Conservation (phyloP, 2,888 invertebrate genomes). For the Caenorhabditis angaria region DNA sequence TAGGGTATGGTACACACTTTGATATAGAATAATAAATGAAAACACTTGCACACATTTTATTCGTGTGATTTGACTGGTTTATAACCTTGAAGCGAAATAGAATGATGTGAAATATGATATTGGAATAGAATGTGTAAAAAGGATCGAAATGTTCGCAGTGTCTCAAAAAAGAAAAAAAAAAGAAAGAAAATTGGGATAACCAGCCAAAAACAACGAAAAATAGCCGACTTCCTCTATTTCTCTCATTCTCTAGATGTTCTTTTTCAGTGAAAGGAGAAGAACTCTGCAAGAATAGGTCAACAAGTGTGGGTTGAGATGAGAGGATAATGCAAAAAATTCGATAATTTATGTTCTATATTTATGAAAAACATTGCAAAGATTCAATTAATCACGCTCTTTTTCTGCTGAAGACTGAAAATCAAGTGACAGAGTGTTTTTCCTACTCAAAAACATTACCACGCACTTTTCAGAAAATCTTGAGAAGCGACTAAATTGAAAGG, state of each 20-base stretch:
- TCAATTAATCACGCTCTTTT: too few relatives aligned
- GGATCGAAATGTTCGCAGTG: background rate
- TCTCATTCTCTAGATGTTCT: background rate
- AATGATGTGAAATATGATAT: background rate
- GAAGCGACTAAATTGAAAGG: too few relatives aligned
- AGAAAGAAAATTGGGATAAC: background rate
- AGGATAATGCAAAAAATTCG: conserved; percentile 14
- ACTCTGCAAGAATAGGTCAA: background rate
- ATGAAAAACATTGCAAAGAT: conserved; percentile 22
- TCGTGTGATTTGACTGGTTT: background rate
- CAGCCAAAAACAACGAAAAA: background rate
- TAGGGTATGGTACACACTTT: background rate
- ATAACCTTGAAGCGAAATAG: background rate
- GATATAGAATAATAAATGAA: too few relatives aligned
- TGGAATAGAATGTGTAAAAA: background rate
- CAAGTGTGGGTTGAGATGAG: background rate
- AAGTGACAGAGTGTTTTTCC: too few relatives aligned
- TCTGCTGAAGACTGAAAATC: too few relatives aligned
- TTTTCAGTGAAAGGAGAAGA: background rate
- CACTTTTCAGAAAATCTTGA: too few relatives aligned
- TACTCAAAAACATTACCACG: too few relatives aligned
- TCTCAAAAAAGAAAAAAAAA: background rate
- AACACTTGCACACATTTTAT: too few relatives aligned
- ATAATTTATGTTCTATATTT: conserved; percentile 24
- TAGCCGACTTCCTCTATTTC: background rate